These are phyloP conservation scores for Pelodiscus sinensis DNA, from an alignment of 2,113 vertebrate genomes.

Conservation along the genomic window DNA sequence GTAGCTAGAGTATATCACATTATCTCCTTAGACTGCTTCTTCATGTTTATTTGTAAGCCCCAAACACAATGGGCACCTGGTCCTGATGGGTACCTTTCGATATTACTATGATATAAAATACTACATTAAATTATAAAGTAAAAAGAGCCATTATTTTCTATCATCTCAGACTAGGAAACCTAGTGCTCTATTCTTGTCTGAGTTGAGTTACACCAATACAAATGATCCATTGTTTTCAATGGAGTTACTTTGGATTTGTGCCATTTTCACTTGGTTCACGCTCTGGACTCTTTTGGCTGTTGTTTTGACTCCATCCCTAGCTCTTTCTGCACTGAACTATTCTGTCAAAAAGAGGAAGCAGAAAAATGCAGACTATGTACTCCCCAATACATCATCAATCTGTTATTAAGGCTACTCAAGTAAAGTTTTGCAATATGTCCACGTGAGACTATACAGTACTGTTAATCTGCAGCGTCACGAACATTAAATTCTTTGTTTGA, in stretches of 20 bases:
- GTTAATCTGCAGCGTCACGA: conserved; percentile 42
- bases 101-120: background rate
- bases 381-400: background rate
- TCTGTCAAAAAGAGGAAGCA: background rate
- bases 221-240: background rate
- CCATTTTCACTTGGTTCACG: background rate
- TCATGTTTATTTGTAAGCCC: background rate
- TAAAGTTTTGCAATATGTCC: background rate
- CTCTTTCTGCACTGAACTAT: background rate
- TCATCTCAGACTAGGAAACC: background rate
- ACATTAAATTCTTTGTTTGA: conserved; percentile 25
- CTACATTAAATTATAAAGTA: background rate
- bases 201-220: background rate
- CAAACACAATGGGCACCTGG: background rate
- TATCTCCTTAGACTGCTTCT: background rate
- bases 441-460: background rate
- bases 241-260: background rate
- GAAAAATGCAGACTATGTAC: background rate
- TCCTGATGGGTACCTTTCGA: background rate
- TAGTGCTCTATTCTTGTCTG: background rate
- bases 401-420: conserved; percentile 1
- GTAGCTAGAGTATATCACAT: background rate
- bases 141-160: background rate
- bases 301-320: background rate
- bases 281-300: background rate